Evolutionary conservation across 2,797 vertebrate genomes (phyloP), one percentile per base, ranked within the genome.

Genomic region (Anguilla obscura): DNA sequence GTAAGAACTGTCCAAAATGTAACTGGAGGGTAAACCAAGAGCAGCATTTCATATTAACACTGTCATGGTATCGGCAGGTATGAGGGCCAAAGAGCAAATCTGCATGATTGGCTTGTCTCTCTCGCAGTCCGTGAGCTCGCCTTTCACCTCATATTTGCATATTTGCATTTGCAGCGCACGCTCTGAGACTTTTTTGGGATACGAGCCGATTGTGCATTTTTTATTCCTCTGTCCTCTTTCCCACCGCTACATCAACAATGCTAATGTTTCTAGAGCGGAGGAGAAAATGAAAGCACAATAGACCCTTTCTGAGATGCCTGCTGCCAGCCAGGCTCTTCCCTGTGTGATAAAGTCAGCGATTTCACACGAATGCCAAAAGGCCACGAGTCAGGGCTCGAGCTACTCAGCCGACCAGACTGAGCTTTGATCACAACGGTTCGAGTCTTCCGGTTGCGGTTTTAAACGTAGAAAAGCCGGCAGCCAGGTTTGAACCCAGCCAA

Each of bases 391-490:
- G 56, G 54, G 86, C 52, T n/a, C 74, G 14, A 79, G 50, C 71
- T 50, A 36, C 86, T 24, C 27, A 8, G 18, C 74, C 4, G 24
- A 50, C 10, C 21, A 63, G 8, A 83, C 14, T 24, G 14, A 24
- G 76, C 80, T 87, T 63, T 71, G 56, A 84, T 87, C 56, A n/a
- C 21, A 40, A 18, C 21, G 7, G 30, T 16, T 63, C 5, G 7
- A 83, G 74, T 1, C 52, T 80, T 60, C 33, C 30, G n/a, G 14
- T 27, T 7, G 71, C 33, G 24, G 30, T 76, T 63, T 63, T 33
- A 93, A 93, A 94, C 95, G 94, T 94, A 93, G 91, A 95, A 89
- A 90, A 52, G 56, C 45, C 40, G 4, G 45, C 40, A 40, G 18
- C 50, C 45, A 14, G 3, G 52, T 5, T 21, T 54, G 45, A 84